Percentiles rank a stretch among this genome's conserved stretches.
Evolutionary conservation across 2,888 invertebrate genomes (phyloP).

Genomic region (Trichacis sp.): DNA sequence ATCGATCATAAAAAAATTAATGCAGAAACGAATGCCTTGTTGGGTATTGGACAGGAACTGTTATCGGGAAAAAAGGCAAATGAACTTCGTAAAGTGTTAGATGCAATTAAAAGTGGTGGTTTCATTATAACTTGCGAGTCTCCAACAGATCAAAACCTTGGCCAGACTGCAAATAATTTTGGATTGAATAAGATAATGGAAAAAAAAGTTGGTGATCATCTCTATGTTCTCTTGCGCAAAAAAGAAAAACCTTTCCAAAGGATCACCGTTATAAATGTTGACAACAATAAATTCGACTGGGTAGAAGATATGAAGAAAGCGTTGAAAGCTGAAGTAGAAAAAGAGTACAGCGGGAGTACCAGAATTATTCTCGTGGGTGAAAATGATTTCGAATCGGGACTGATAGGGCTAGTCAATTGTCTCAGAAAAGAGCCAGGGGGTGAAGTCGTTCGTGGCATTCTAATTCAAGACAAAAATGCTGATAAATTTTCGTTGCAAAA

Average conservation of each 20-base stretch:
- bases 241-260: constrained; percentile 52
- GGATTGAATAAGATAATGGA: constrained; percentile 52
- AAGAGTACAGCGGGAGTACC: no score
- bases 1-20: constrained; percentile 72
- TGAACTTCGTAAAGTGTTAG: constrained; percentile 25
- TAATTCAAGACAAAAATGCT: no score
- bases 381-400: no score
- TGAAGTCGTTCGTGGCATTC: no score
- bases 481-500: no score
- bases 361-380: no score
- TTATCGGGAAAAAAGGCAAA: constrained; percentile 56
- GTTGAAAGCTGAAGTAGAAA: no score
- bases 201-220: constrained; percentile 45
- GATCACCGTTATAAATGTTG: constrained; percentile 46
- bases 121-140: constrained; percentile 56
- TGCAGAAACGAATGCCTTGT: constrained; percentile 71
- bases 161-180: constrained; percentile 17
- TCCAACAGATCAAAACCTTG: background rate
- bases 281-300: constrained; percentile 60
- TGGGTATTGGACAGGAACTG: constrained; percentile 72
- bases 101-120: constrained; percentile 46
- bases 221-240: constrained; percentile 47
- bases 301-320: no score
- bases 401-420: no score
- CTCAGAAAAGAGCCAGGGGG: no score